Evolutionary conservation across 2,797 vertebrate genomes (phyloP).

Genomic region (Kryptopterus vitreolus): DNA sequence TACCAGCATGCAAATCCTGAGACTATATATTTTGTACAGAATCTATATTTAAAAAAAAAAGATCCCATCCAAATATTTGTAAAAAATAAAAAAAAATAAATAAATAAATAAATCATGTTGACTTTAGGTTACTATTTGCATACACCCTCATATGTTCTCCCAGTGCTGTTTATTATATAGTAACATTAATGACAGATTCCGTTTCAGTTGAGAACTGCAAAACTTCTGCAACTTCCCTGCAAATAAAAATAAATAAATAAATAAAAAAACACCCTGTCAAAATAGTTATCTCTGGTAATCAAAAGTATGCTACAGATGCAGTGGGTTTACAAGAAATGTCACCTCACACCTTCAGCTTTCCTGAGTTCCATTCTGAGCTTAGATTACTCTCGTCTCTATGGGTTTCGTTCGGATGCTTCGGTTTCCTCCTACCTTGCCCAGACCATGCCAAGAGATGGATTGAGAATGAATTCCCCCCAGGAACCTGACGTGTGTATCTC

Average conservation of each 20-base stretch:
- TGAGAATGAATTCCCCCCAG: neutral
- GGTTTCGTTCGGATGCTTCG: neutral
- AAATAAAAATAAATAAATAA: too few relatives aligned
- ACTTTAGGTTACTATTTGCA: neutral
- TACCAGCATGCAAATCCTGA: neutral
- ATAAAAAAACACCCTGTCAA: too few relatives aligned
- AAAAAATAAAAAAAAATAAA: too few relatives aligned
- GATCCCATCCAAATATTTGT: too few relatives aligned
- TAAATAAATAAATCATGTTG: too few relatives aligned
- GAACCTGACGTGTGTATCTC: too few relatives aligned
- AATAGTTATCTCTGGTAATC: neutral
- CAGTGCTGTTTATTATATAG: neutral
- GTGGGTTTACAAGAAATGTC: neutral
- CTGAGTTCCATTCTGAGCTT: neutral
- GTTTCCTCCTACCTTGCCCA: neutral
- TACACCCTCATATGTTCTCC: neutral
- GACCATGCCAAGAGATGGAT: neutral
- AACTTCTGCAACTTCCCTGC: neutral
- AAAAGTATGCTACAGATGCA: neutral
- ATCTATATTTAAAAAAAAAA: too few relatives aligned
- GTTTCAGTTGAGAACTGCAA: neutral
- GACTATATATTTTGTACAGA: neutral
- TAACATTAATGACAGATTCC: neutral
- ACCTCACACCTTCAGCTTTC: neutral
- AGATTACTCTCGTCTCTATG: neutral